phyloP scores from a whole-genome alignment of 1,140 invertebrate species.

The Probaryconus sp. region DNA sequence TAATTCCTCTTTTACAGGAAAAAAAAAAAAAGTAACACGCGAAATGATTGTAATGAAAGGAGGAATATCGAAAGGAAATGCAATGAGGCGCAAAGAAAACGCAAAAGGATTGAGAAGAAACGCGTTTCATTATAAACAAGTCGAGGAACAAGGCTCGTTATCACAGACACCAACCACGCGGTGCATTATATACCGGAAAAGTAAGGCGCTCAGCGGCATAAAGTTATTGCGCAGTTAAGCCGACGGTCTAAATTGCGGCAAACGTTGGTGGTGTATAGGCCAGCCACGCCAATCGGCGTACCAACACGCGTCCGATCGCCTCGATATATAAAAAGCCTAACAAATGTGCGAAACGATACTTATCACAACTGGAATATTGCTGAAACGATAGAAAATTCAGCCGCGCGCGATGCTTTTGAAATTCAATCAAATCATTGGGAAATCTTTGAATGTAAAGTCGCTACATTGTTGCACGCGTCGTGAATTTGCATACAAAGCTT shows the following conservation, averaged over 20 bases:
- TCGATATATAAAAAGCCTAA: slow-evolving; percentile 44
- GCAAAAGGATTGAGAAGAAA: slow-evolving; percentile 51
- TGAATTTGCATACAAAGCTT: slow-evolving; percentile 31
- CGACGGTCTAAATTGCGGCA: slow-evolving; percentile 64
- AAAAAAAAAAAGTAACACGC: slow-evolving; percentile 26
- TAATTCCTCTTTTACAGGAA: too few relatives aligned
- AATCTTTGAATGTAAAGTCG: slow-evolving; percentile 18
- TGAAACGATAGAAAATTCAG: slow-evolving; percentile 11
- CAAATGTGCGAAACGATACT: slow-evolving; percentile 48
- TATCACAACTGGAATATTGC: slow-evolving; percentile 26
- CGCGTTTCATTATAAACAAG: slow-evolving; percentile 51
- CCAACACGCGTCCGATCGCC: slow-evolving; percentile 13
- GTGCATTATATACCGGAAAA: slow-evolving; percentile 57
- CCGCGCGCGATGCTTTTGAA: slow-evolving; percentile 11
- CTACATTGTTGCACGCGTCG: slow-evolving; percentile 11
- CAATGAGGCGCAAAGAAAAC: slow-evolving; percentile 46
- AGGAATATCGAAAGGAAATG: too few relatives aligned
- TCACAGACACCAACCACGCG: slow-evolving; percentile 33
- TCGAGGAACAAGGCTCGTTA: slow-evolving; percentile 43
- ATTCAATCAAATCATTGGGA: slow-evolving; percentile 35
- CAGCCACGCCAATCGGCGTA: slow-evolving; percentile 56
- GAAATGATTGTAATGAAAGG: slow-evolving; percentile 44
- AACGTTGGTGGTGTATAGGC: slow-evolving; percentile 33
- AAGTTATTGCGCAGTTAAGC: slow-evolving; percentile 67
- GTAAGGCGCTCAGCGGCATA: slow-evolving; percentile 55